Evolutionary conservation across 2,888 invertebrate species (phyloP), one percentile per base, ranked within the genome.

Genomic region (Cordilura impudica): DNA sequence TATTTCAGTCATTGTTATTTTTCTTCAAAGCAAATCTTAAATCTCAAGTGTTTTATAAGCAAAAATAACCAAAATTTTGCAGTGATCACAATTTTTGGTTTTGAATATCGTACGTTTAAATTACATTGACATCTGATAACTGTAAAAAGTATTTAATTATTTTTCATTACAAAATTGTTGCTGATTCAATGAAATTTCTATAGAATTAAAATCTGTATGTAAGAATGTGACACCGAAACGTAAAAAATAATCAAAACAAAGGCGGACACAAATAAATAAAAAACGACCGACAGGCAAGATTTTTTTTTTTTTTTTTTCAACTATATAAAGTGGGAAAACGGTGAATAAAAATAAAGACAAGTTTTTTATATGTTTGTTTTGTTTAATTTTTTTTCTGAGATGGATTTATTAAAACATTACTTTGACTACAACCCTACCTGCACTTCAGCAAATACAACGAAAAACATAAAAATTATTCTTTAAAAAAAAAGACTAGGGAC

Each of bases 121-220:
- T 78, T 56, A 56, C 67, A 72, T 51, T 72, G 61, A 67, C 67
- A 56, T 67, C 2, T 8, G 43, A 77, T 67, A 72, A 67, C 61
- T 49, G 60, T 72, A 72, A 51, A 51, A 39, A 39, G 31, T 63
- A 61, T 35, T 61, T 78, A 12, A 63, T n/a, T 47, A 58, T 54
- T 29, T 47, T 31, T 19, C 21, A 69, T 63, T 31, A 21, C 47
- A 47, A 18, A 16, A 31, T 74, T 74, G 60, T 78, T 54, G 78
- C 74, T 78, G 78, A 78, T 78, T 78, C 74, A 78, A 66, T 74
- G 61, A 61, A 61, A 60, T 26, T 78, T 78, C 70, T 74, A 8
- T 49, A 54, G 70, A 74, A 74, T 47, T 47, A 39, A 76, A 70
- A 69, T 26, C 4, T 54, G 58, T n/a, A n/a, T 29, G 35, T 69